phyloP scores from a whole-genome alignment of 2,888 invertebrate species.

The Dorcus hopei region DNA sequence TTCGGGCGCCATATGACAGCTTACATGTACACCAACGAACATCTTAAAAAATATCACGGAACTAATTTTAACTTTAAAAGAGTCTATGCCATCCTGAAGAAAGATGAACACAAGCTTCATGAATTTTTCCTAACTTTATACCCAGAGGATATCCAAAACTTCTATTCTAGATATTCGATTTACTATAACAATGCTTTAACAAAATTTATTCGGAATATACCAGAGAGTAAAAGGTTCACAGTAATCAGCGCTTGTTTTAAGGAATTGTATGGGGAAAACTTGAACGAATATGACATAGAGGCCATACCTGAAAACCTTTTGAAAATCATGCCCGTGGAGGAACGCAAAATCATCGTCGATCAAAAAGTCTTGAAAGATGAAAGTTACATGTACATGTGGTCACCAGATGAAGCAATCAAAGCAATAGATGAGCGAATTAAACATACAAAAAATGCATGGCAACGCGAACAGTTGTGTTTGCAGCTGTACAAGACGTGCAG shows the following conservation, averaged over 20 bases:
- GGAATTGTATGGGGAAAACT: background rate
- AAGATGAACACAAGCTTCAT: background rate
- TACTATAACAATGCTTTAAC: background rate
- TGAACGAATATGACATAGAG: background rate
- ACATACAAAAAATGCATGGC: background rate
- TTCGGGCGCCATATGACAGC: constrained; percentile 9
- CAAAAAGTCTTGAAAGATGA: constrained; percentile 3
- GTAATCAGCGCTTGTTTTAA: constrained; percentile 2
- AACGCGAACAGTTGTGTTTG: background rate
- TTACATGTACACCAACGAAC: constrained; percentile 4
- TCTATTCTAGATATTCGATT: background rate
- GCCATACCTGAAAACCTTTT: background rate
- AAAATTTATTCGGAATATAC: background rate
- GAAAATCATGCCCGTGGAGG: constrained; percentile 1
- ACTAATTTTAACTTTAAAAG: background rate
- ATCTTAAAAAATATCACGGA: background rate
- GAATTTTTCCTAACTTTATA: constrained; percentile 4
- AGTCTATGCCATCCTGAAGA: constrained; percentile 1
- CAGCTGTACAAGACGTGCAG: constrained; percentile 1
- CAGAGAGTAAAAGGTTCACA: background rate
- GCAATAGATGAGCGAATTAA: constrained; percentile 4
- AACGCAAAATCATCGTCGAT: constrained; percentile 1
- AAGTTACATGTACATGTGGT: background rate
- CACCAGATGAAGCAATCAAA: background rate
- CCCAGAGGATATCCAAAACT: constrained; percentile 8